These are phyloP conservation scores for Verasper variegatus DNA, from an alignment of 2,113 vertebrate species.

Conservation along the genomic window DNA sequence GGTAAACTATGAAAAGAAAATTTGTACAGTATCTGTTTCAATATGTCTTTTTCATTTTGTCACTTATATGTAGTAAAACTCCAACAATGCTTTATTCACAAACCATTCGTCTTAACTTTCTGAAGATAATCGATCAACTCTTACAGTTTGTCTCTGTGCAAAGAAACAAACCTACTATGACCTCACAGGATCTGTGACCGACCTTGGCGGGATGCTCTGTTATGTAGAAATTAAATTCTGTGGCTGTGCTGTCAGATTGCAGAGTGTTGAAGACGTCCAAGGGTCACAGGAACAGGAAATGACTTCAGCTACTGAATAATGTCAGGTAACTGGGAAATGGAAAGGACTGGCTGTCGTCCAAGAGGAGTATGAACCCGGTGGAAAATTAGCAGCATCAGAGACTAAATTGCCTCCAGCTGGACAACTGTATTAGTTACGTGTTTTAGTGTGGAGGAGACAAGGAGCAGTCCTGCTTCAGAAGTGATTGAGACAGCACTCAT, in stretches of 20 bases:
- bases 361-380: constrained; percentile 52
- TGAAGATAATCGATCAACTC: background rate
- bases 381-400: constrained; percentile 73
- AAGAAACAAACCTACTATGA: no score
- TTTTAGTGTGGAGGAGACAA: constrained; percentile 30
- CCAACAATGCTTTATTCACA: constrained; percentile 12
- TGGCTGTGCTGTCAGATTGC: constrained; percentile 61
- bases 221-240: no score
- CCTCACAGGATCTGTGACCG: no score
- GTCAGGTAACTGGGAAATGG: constrained; percentile 64
- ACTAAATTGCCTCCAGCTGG: constrained; percentile 81
- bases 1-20: background rate
- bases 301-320: constrained; percentile 61
- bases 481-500: constrained; percentile 43
- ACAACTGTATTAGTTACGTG: constrained; percentile 41
- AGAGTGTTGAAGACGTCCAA: constrained; percentile 46
- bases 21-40: background rate
- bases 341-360: constrained; percentile 52
- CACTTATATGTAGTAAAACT: background rate
- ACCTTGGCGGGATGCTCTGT: no score
- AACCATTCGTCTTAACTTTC: background rate
- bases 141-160: constrained; percentile 25
- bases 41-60: background rate
- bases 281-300: constrained; percentile 74
- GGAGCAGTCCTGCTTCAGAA: constrained; percentile 11